Evolutionary conservation across 2,113 vertebrate species (phyloP).

Genomic region (Peromyscus maniculatus): DNA sequence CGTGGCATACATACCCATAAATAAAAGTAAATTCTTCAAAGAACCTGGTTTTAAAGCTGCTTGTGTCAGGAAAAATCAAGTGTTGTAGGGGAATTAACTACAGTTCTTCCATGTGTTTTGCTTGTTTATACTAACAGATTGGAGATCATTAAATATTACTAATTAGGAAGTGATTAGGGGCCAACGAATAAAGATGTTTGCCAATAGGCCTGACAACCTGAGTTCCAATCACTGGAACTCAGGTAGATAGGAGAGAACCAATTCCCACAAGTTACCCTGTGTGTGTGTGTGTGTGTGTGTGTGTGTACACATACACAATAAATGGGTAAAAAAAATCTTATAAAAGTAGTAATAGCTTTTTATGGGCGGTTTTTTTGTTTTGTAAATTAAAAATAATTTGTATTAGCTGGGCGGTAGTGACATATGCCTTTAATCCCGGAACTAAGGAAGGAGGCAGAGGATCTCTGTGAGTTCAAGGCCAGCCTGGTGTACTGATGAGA

Average conservation of each 20-base stretch:
- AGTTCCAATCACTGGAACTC: neutral
- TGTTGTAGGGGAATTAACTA: conserved; percentile 13
- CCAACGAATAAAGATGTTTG: neutral
- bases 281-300: too few relatives aligned
- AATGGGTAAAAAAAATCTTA: too few relatives aligned
- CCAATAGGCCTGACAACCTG: neutral
- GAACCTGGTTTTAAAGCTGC: neutral
- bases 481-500: neutral
- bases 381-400: neutral
- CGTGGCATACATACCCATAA: neutral
- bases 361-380: neutral
- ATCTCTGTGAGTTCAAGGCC: neutral
- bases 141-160: conserved; percentile 30
- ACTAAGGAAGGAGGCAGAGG: neutral
- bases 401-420: neutral
- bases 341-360: neutral
- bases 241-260: neutral
- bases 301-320: too few relatives aligned
- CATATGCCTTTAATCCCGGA: neutral
- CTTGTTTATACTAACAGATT: conserved; percentile 18
- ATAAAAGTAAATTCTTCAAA: conserved; percentile 1
- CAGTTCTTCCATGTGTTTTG: neutral
- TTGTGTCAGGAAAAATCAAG: neutral
- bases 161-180: neutral
- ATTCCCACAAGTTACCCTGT: neutral